A percentile compares a stretch with the other conserved stretches of the same genome.
These are phyloP conservation scores for Chesias legatella DNA, from an alignment of 2,888 invertebrate species.

Conservation along the genomic window DNA sequence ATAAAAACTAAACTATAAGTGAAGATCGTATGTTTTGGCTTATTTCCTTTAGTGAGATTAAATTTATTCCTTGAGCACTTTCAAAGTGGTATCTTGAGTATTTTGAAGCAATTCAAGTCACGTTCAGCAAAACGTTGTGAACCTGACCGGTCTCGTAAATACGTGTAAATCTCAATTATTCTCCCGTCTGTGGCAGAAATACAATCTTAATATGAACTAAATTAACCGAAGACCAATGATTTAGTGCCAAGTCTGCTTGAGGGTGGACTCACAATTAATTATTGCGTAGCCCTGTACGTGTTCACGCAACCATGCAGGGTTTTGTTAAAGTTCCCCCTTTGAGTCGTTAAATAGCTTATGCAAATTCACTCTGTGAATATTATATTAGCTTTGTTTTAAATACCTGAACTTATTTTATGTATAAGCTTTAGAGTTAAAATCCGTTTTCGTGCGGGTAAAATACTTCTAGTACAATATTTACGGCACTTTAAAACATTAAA, in stretches of 20 bases:
- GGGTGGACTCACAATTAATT: conserved; percentile 2
- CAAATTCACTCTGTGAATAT: too few species aligned
- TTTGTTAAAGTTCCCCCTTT: too few species aligned
- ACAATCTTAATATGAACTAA: conserved; percentile 22
- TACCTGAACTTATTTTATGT: too few species aligned
- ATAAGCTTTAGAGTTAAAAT: too few species aligned
- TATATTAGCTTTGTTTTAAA: too few species aligned
- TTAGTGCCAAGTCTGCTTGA: conserved; percentile 11
- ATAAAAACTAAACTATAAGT: too few species aligned
- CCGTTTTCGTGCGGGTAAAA: too few species aligned
- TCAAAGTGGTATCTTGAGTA: not conserved
- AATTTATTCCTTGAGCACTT: not conserved
- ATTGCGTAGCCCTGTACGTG: conserved; percentile 5
- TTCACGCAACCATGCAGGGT: not conserved
- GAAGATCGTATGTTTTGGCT: too few species aligned
- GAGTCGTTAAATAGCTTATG: too few species aligned
- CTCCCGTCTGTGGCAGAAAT: conserved; percentile 20
- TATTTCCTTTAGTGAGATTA: not conserved
- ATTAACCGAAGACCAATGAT: conserved; percentile 19
- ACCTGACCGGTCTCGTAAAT: conserved; percentile 26
- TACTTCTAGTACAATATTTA: too few species aligned
- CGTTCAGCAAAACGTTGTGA: conserved; percentile 31
- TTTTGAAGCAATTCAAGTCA: conserved; percentile 28
- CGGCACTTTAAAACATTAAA: too few species aligned
- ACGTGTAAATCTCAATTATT: conserved; percentile 36